Evolutionary conservation across 2,888 invertebrate genomes (phyloP).

Genomic region (Thelaira solivaga): DNA sequence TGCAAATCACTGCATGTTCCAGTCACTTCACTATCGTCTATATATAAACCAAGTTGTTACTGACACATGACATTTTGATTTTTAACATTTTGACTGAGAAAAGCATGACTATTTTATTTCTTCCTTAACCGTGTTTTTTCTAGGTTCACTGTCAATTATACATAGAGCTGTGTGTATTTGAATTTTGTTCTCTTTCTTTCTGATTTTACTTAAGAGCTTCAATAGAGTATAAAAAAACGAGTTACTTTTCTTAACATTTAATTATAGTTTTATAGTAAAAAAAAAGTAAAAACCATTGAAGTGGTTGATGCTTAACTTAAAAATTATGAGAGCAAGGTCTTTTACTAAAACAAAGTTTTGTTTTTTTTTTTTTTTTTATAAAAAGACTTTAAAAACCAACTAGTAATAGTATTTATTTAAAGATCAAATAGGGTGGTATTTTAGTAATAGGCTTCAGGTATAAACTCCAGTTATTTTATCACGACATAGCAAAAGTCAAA

Average conservation of each 20-base stretch:
- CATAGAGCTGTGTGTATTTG: conserved; percentile 9
- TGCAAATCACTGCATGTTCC: conserved; percentile 28
- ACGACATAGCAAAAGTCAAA: too few relatives aligned
- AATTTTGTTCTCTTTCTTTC: not conserved
- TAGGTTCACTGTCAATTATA: conserved; percentile 16
- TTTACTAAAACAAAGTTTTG: not conserved
- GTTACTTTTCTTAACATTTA: too few relatives aligned
- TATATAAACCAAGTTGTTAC: conserved; percentile 37
- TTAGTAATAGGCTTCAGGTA: too few relatives aligned
- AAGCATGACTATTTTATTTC: conserved; percentile 30
- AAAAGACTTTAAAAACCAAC: too few relatives aligned
- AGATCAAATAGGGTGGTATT: too few relatives aligned
- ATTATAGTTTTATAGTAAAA: conserved; percentile 4
- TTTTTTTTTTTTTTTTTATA: too few relatives aligned
- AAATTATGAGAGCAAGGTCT: not conserved
- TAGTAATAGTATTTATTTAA: too few relatives aligned
- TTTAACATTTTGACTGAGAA: conserved; percentile 32
- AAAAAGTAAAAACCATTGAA: not conserved
- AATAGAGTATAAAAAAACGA: too few relatives aligned
- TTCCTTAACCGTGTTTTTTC: not conserved
- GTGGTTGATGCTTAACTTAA: not conserved
- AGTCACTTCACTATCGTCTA: conserved; percentile 16
- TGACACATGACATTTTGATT: conserved; percentile 62
- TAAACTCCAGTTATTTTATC: too few relatives aligned
- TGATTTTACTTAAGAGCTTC: too few relatives aligned